A percentile compares a stretch with the other conserved stretches of the same genome.
Conservation (phyloP, 1,140 invertebrate genomes). For the Rhagoletis pomonella region DNA sequence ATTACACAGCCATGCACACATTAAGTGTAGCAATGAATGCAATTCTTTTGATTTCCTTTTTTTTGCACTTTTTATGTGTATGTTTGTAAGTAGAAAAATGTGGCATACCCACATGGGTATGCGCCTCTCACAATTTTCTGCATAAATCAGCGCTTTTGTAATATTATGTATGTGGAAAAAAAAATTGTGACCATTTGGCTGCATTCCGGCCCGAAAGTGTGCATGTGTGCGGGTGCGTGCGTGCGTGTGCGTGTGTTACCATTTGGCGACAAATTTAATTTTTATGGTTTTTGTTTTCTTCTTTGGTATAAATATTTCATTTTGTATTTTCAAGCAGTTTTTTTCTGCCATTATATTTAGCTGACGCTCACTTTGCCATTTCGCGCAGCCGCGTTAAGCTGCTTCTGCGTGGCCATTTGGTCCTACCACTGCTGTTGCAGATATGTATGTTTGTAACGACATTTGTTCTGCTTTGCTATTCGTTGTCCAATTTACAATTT, state of each 20-base stretch:
- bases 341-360: not conserved
- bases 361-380: not conserved
- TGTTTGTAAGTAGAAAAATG: no score
- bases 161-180: not conserved
- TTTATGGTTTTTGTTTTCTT: not conserved
- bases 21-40: not conserved
- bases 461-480: conserved; percentile 1
- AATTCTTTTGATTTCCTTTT: not conserved
- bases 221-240: not conserved
- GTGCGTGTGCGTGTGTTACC: not conserved
- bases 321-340: not conserved
- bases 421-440: not conserved
- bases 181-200: not conserved
- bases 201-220: not conserved
- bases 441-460: not conserved
- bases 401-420: not conserved
- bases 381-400: conserved; percentile 11
- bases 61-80: no score
- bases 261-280: conserved; percentile 17
- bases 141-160: conserved; percentile 28
- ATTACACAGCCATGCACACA: not conserved
- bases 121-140: not conserved
- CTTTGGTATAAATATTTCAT: not conserved
- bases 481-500: conserved; percentile 33
- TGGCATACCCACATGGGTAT: not conserved